A percentile compares a stretch with the other conserved stretches of the same genome.
Conservation (phyloP, 2,797 vertebrate genomes). For the Myotis planiceps region DNA sequence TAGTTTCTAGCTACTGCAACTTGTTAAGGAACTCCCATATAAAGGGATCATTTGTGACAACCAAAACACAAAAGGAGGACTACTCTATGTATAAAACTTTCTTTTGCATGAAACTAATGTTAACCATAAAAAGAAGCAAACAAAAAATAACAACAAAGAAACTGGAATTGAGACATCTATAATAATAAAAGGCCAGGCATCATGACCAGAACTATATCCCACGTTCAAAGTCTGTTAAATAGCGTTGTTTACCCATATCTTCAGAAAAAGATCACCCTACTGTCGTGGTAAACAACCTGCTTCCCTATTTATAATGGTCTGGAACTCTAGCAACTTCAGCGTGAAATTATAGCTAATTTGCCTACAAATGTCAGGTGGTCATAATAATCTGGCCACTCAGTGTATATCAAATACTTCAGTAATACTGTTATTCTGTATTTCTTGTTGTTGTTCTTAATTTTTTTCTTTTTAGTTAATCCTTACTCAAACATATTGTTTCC, state of each 20-base stretch:
- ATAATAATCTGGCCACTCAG: no score
- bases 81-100: background rate
- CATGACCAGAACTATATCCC: no score
- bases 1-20: background rate
- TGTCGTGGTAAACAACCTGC: no score
- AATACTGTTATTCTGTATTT: background rate
- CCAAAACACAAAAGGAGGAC: background rate
- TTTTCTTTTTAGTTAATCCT: background rate
- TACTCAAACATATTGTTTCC: background rate
- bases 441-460: background rate
- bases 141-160: background rate
- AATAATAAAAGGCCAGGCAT: background rate
- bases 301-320: no score
- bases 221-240: no score
- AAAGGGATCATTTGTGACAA: background rate
- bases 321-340: no score
- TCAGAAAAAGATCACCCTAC: no score
- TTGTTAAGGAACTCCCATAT: background rate
- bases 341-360: no score
- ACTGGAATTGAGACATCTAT: background rate
- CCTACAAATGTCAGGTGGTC: no score
- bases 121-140: background rate
- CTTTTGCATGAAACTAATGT: background rate
- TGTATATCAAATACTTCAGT: rapidly evolving
- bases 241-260: no score